These are phyloP conservation scores for Borostomias antarcticus DNA, from an alignment of 2,797 vertebrate genomes.

Conservation along the genomic window DNA sequence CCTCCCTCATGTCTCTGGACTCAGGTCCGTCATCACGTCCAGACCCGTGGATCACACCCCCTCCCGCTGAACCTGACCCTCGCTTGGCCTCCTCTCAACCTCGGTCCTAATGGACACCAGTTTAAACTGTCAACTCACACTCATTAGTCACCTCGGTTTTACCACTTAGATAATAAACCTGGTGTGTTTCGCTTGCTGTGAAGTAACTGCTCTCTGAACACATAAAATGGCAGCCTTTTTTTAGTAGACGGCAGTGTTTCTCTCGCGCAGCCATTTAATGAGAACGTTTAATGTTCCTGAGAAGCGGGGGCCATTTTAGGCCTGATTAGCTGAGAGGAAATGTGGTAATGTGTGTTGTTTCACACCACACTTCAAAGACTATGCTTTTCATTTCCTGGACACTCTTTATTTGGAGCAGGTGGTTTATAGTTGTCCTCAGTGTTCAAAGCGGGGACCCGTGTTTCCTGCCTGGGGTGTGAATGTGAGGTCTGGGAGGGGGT, in stretches of 20 bases:
- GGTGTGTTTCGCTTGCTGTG: constrained; percentile 44
- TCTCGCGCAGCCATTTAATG: constrained; percentile 19
- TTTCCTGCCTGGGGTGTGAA: constrained; percentile 43
- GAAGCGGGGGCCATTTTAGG: constrained; percentile 28
- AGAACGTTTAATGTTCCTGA: constrained; percentile 42
- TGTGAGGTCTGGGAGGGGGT: constrained; percentile 40
- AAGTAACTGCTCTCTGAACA: constrained; percentile 49
- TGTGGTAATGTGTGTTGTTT: constrained; percentile 61
- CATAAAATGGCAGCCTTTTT: constrained; percentile 49
- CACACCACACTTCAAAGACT: constrained; percentile 60
- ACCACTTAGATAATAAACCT: constrained; percentile 45
- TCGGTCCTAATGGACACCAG: constrained; percentile 61
- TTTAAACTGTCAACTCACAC: constrained; percentile 68
- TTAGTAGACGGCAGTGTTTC: constrained; percentile 11
- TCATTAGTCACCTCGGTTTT: constrained; percentile 67
- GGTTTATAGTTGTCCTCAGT: constrained; percentile 34
- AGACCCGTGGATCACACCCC: constrained; percentile 25
- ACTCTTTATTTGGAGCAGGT: constrained; percentile 31
- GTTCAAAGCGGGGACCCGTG: constrained; percentile 47
- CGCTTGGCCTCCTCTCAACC: constrained; percentile 42
- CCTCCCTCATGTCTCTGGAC: not conserved
- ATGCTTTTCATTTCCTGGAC: constrained; percentile 63
- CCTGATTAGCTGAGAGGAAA: constrained; percentile 54
- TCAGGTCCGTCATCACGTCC: constrained; percentile 11
- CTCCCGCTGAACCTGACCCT: constrained; percentile 58